A percentile compares a stretch with the other conserved stretches of the same genome.
These are phyloP conservation scores for Gonioctena quinquepunctata DNA, from an alignment of 1,140 invertebrate species.

Conservation along the genomic window DNA sequence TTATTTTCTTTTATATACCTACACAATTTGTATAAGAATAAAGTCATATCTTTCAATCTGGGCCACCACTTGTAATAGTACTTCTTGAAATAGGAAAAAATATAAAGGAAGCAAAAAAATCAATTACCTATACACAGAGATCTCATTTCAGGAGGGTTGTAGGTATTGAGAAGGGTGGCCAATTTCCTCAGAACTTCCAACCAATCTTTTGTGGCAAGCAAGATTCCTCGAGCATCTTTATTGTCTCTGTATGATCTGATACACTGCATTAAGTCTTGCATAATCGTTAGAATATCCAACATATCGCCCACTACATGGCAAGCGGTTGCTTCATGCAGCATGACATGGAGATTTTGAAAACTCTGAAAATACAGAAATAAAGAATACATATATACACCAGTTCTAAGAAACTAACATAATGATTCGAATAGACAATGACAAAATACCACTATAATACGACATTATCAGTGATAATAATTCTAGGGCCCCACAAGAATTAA, in stretches of 20 bases:
- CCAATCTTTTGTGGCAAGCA: constrained; percentile 79
- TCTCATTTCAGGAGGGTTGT: constrained; percentile 84
- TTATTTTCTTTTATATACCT: no score
- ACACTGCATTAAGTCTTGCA: constrained; percentile 72
- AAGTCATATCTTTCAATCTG: no score
- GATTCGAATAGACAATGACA: no score
- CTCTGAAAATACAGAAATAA: no score
- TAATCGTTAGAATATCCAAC: constrained; percentile 79
- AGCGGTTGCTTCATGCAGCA: constrained; percentile 92
- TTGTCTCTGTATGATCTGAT: constrained; percentile 67
- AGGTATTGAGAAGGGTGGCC: constrained; percentile 86
- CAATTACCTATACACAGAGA: constrained; percentile 72
- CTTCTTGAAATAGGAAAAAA: no score
- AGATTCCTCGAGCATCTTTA: constrained; percentile 67
- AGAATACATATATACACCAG: no score
- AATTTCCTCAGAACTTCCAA: constrained; percentile 82
- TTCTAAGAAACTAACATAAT: no score
- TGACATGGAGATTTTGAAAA: constrained; percentile 86
- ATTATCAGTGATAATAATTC: no score
- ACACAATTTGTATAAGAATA: no score
- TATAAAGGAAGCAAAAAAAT: background rate
- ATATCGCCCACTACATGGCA: constrained; percentile 84
- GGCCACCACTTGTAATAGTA: no score
- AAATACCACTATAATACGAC: no score
- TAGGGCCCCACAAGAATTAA: no score